Conservation (phyloP, 1,140 invertebrate species). For the Leptonema lineaticorne region DNA sequence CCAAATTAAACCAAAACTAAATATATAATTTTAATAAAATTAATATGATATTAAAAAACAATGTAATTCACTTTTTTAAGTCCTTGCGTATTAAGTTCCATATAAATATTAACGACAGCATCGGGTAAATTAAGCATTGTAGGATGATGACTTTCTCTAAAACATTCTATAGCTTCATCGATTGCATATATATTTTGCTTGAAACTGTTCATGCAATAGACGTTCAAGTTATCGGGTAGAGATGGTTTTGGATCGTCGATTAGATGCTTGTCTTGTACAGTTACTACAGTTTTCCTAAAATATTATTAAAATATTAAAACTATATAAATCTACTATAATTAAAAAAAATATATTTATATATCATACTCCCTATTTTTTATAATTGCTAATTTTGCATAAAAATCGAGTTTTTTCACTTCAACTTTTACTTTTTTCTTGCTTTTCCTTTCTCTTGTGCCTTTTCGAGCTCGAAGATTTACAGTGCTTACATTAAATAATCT, state of each 20-base stretch:
- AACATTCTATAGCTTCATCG: conserved; percentile 69
- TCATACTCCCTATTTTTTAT: not conserved
- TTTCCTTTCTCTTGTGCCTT: conserved; percentile 66
- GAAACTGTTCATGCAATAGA: conserved; percentile 59
- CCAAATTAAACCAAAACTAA: not conserved
- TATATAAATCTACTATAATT: not conserved
- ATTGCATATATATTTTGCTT: conserved; percentile 62
- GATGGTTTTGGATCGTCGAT: conserved; percentile 54
- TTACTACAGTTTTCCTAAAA: conserved; percentile 43
- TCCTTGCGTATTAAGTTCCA: conserved; percentile 74
- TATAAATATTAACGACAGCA: conserved; percentile 61
- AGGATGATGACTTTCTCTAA: conserved; percentile 75
- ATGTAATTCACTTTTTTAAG: conserved; percentile 51
- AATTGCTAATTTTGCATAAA: conserved; percentile 43
- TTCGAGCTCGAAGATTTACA: conserved; percentile 60
- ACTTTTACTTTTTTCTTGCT: conserved; percentile 65
- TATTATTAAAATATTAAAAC: not conserved
- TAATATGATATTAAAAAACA: not conserved
- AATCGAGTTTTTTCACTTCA: conserved; percentile 59
- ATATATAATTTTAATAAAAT: not conserved
- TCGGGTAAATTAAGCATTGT: conserved; percentile 71
- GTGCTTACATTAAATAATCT: conserved; percentile 41
- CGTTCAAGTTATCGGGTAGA: conserved; percentile 58
- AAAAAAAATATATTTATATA: not conserved
- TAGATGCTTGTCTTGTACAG: conserved; percentile 43